Percentiles rank a stretch among this genome's conserved stretches.
Evolutionary conservation across 2,113 vertebrate genomes (phyloP).

Genomic region (Cnemophilus loriae): DNA sequence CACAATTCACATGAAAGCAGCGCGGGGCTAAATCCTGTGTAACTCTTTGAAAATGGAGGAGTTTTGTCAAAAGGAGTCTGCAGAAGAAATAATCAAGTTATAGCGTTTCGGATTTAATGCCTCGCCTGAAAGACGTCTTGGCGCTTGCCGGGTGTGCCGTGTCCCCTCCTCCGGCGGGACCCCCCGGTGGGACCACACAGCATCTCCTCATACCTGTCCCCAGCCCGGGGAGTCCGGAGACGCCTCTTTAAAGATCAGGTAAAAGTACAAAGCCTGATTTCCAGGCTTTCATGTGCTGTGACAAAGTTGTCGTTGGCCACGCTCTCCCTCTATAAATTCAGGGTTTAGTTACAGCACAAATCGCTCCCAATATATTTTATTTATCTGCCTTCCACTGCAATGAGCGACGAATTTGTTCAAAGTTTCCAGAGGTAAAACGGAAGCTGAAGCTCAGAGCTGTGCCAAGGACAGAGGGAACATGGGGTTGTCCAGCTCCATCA

Average conservation of each 20-base stretch:
- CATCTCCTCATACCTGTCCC: neutral
- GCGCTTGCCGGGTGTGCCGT: neutral
- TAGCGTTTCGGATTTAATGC: constrained; percentile 4
- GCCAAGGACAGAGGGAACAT: neutral
- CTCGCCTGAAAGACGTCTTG: neutral
- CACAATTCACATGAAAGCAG: neutral
- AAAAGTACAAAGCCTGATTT: constrained; percentile 33
- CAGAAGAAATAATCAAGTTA: constrained; percentile 47
- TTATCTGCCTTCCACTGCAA: constrained; percentile 40
- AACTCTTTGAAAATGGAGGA: constrained; percentile 46
- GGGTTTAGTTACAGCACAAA: constrained; percentile 53
- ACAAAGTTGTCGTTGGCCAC: constrained; percentile 43
- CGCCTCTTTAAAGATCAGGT: neutral
- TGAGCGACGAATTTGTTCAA: constrained; percentile 29
- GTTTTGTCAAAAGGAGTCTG: constrained; percentile 30
- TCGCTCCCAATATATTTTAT: constrained; percentile 49
- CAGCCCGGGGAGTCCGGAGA: neutral
- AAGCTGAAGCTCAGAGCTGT: neutral
- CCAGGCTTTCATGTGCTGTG: constrained; percentile 20
- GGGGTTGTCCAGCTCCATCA: neutral
- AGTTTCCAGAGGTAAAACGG: neutral
- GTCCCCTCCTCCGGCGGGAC: neutral
- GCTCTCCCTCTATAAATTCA: constrained; percentile 23
- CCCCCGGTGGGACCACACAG: neutral
- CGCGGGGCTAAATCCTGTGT: constrained; percentile 25